A percentile compares a stretch with the other conserved stretches of the same genome.
phyloP scores from a whole-genome alignment of 2,888 invertebrate genomes.

The Acronicta alni region DNA sequence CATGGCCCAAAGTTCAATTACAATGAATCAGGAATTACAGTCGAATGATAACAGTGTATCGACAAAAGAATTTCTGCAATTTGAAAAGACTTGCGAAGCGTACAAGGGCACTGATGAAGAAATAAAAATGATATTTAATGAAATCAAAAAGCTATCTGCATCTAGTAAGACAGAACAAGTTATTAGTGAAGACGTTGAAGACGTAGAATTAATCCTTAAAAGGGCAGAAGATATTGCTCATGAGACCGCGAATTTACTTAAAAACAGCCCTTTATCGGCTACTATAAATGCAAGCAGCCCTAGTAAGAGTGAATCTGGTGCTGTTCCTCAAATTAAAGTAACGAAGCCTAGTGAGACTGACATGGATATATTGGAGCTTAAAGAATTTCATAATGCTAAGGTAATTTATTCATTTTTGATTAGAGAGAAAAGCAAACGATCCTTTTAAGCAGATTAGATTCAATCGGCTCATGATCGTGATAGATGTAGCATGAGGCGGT shows the following conservation, averaged over 20 bases:
- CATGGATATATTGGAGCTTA: constrained; percentile 50
- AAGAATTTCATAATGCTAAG: constrained; percentile 61
- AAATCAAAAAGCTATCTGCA: constrained; percentile 90
- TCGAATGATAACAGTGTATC: constrained; percentile 81
- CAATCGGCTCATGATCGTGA: too few relatives aligned
- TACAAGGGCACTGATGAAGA: constrained; percentile 89
- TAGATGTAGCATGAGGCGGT: too few relatives aligned
- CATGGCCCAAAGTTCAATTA: constrained; percentile 69
- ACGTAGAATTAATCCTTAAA: constrained; percentile 82
- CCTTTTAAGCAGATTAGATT: too few relatives aligned
- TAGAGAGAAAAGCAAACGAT: neutral
- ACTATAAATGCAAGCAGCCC: constrained; percentile 52
- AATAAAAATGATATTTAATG: constrained; percentile 91
- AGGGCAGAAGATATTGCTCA: constrained; percentile 81
- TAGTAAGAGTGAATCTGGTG: constrained; percentile 50
- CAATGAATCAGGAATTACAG: constrained; percentile 61
- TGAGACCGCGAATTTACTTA: constrained; percentile 79
- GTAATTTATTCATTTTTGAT: constrained; percentile 57
- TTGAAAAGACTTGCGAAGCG: constrained; percentile 81
- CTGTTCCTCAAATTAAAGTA: constrained; percentile 81
- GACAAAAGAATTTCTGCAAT: constrained; percentile 81
- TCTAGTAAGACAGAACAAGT: constrained; percentile 67
- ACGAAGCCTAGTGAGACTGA: constrained; percentile 73
- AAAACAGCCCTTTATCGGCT: constrained; percentile 70
- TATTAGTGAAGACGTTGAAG: constrained; percentile 76